These are phyloP conservation scores for Halichoerus grypus DNA, from an alignment of 2,113 vertebrate species.

Conservation along the genomic window DNA sequence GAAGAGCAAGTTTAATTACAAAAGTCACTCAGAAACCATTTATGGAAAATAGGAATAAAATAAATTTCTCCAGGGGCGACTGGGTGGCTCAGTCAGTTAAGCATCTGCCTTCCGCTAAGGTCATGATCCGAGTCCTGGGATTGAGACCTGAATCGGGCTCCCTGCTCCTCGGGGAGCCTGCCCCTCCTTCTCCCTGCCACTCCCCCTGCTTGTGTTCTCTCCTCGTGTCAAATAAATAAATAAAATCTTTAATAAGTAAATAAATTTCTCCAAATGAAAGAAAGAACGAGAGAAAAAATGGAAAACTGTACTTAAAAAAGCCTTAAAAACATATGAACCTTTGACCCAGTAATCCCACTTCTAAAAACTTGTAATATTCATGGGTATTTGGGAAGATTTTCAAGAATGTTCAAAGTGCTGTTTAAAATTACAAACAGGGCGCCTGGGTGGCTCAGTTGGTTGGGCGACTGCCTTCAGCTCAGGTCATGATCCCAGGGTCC, in stretches of 20 bases:
- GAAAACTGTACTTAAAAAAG: background rate
- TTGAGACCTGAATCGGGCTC: too few relatives aligned
- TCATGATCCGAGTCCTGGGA: too few relatives aligned
- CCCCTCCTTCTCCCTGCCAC: too few relatives aligned
- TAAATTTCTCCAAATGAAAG: background rate
- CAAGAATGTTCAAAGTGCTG: background rate
- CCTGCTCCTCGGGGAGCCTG: too few relatives aligned
- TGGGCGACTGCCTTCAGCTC: too few relatives aligned
- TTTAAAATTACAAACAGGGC: background rate
- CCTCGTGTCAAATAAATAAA: too few relatives aligned
- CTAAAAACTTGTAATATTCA: slow-evolving; percentile 11
- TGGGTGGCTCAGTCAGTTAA: background rate
- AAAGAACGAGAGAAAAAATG: background rate
- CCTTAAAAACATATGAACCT: background rate
- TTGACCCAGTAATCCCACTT: background rate
- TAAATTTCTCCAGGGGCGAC: background rate
- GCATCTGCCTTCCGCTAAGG: too few relatives aligned
- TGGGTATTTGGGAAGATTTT: slow-evolving; percentile 17
- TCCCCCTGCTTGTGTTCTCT: too few relatives aligned
- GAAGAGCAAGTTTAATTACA: slow-evolving; percentile 18
- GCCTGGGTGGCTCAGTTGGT: too few relatives aligned
- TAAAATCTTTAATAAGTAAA: too few relatives aligned
- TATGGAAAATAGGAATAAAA: background rate
- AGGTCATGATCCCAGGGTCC: too few relatives aligned
- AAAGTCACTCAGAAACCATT: background rate